Conservation (phyloP, 2,888 invertebrate species). For the Catocala sponsa region DNA sequence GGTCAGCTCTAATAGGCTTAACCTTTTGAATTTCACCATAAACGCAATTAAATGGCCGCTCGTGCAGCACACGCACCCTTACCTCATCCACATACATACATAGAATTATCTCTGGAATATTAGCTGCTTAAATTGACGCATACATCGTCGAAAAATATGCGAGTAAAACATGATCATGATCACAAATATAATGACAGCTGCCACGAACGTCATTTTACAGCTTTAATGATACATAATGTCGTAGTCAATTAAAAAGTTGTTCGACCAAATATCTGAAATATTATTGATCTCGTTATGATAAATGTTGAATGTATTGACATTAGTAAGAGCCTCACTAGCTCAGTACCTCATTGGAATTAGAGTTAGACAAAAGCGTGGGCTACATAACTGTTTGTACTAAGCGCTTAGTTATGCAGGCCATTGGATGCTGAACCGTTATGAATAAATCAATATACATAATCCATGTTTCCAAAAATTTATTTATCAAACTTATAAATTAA, state of each 20-base stretch:
- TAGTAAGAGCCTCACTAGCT: neutral
- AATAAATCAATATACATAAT: neutral
- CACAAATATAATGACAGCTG: conserved; percentile 41
- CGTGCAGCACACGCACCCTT: conserved; percentile 60
- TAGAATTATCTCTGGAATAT: conserved; percentile 43
- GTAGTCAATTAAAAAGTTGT: conserved; percentile 26
- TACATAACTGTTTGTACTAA: neutral
- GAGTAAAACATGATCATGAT: conserved; percentile 41
- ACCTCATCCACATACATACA: conserved; percentile 35
- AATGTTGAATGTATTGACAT: too few species aligned
- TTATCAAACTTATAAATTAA: neutral
- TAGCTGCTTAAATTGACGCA: conserved; percentile 36
- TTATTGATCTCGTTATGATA: too few species aligned
- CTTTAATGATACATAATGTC: conserved; percentile 19
- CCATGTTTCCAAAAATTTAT: too few species aligned
- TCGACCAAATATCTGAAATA: conserved; percentile 6
- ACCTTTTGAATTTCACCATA: conserved; percentile 78
- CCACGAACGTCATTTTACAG: conserved; percentile 35
- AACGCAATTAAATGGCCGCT: conserved; percentile 71
- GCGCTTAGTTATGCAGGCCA: neutral
- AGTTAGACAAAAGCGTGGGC: too few species aligned
- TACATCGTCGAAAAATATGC: conserved; percentile 42
- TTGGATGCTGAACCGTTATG: neutral
- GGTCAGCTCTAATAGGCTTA: conserved; percentile 69
- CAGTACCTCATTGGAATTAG: neutral